phyloP scores from a whole-genome alignment of 2,113 vertebrate genomes.

The Saimiri boliviensis region DNA sequence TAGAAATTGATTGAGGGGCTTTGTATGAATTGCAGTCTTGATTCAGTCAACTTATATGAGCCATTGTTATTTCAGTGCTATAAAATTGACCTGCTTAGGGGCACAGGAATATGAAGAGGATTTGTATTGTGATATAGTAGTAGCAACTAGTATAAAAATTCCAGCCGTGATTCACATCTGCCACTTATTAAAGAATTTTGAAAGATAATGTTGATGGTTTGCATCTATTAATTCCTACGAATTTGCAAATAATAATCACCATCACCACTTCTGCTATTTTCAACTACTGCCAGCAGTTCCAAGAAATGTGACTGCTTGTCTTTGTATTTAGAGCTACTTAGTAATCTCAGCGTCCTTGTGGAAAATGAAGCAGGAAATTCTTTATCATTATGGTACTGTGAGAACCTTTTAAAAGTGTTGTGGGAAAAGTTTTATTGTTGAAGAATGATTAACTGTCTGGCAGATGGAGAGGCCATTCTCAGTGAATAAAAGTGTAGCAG shows the following conservation, averaged over 20 bases:
- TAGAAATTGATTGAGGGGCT: neutral
- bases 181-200: neutral
- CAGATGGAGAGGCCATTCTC: neutral
- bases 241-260: neutral
- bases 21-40: neutral
- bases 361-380: neutral
- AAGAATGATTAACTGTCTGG: neutral
- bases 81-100: neutral
- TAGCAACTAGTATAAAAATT: neutral
- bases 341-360: neutral
- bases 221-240: neutral
- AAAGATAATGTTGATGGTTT: neutral
- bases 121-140: neutral
- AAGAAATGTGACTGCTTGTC: neutral
- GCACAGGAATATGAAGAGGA: neutral
- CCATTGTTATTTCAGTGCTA: neutral
- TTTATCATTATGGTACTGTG: neutral
- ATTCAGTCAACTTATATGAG: neutral
- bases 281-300: neutral
- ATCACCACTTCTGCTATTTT: neutral
- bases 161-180: neutral
- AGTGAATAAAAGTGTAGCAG: neutral
- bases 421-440: neutral
- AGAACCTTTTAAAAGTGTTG: neutral
- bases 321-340: constrained; percentile 28